Evolutionary conservation across 2,888 invertebrate species (phyloP), one percentile per base, ranked within the genome.

Genomic region (Athalia circularis): DNA sequence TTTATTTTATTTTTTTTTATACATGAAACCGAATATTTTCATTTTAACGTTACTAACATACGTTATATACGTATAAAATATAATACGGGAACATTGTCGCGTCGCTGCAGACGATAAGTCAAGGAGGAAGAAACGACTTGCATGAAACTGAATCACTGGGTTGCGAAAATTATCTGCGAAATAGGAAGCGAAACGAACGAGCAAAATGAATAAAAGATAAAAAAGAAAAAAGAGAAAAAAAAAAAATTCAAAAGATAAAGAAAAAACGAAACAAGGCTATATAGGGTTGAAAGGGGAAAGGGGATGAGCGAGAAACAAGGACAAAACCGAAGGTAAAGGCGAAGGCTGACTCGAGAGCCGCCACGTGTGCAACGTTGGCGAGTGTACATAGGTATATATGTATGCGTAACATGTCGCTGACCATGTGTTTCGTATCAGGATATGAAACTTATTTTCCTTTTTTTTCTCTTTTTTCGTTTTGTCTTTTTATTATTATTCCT

Each of bases 81-180:
- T 52, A 52, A 61, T 61, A n/a, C 13, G 13, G 7, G 13, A 7
- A 61, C 13, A 7, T 61, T 61, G 11, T 61, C 57, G 47, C 15
- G 47, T 13, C 47, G 59, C 9, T 43, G 47, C 9, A 13, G 13
- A 8, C 9, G 57, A 59, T 57, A 57, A 47, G 43, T 5, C 11
- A 52, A n/a, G 13, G 57, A 59, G 57, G 47, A 45, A 52, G 59
- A 29, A 29, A 29, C 29, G 29, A 29, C 29, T 29, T 29, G 29
- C 29, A 29, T 29, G 29, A 29, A 29, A 29, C 29, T 47, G 7
- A 47, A 72, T 29, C 59, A 59, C 57, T 72, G 72, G 72, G 47
- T 72, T 72, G 72, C 72, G 45, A 57, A 72, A 72, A 72, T 47
- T 45, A 72, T 57, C 47, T 72, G 59, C 59, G 59, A 47, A 72